These are phyloP conservation scores for Phthorimaea operculella DNA, from an alignment of 1,140 invertebrate genomes.

Conservation along the genomic window DNA sequence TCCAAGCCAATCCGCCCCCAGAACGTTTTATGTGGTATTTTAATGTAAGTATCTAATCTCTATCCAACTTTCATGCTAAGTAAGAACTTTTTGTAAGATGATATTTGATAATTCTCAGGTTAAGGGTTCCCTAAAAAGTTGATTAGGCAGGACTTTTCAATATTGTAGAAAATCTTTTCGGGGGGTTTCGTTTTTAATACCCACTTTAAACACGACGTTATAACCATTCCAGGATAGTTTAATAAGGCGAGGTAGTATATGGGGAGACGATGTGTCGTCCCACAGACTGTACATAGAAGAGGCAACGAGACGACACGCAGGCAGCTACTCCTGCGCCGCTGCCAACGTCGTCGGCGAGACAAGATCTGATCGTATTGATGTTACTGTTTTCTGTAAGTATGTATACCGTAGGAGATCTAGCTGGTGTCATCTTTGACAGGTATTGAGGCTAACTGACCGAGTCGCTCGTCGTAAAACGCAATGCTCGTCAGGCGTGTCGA, in stretches of 20 bases:
- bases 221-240: conserved; percentile 32
- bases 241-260: conserved; percentile 38
- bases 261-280: conserved; percentile 33
- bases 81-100: too few species aligned
- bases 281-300: conserved; percentile 45
- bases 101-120: not conserved
- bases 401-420: too few species aligned
- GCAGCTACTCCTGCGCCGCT: conserved; percentile 67
- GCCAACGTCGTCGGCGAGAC: conserved; percentile 63
- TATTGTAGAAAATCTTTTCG: too few species aligned
- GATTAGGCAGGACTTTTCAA: too few species aligned
- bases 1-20: conserved; percentile 79
- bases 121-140: too few species aligned
- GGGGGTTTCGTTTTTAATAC: too few species aligned
- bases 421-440: too few species aligned
- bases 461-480: too few species aligned
- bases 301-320: conserved; percentile 56
- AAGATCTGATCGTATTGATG: conserved; percentile 34
- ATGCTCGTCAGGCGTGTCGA: too few species aligned
- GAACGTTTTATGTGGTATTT: conserved; percentile 80
- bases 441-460: too few species aligned
- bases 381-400: conserved; percentile 51
- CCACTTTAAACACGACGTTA: too few species aligned
- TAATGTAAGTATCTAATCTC: conserved; percentile 73
- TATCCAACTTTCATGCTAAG: too few species aligned